These are phyloP conservation scores for Adelosebastes latens DNA, from an alignment of 2,797 vertebrate genomes.

Conservation along the genomic window DNA sequence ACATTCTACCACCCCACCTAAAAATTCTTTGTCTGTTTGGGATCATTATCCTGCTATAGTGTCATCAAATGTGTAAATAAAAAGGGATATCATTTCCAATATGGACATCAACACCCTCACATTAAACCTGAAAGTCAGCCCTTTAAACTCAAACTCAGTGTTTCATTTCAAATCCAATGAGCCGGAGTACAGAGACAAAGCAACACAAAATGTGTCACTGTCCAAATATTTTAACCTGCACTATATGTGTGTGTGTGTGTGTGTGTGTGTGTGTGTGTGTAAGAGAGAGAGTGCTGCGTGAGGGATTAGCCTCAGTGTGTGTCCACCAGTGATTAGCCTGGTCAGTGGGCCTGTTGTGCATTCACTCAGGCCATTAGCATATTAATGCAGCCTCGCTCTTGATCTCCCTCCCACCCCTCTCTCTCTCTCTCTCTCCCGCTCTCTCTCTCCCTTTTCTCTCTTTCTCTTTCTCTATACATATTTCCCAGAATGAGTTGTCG, in stretches of 20 bases:
- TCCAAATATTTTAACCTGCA: conserved; percentile 51
- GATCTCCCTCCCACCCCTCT: conserved; percentile 70
- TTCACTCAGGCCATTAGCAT: conserved; percentile 85
- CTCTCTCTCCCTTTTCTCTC: conserved; percentile 26
- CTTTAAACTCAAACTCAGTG: neutral
- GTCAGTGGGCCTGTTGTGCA: conserved; percentile 87
- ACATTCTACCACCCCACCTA: neutral
- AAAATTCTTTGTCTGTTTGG: neutral
- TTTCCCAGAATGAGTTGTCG: conserved; percentile 68
- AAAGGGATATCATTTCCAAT: neutral
- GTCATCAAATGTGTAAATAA: neutral
- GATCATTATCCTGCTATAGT: neutral
- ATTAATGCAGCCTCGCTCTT: conserved; percentile 83
- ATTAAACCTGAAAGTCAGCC: neutral
- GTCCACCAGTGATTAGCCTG: conserved; percentile 86
- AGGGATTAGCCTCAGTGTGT: conserved; percentile 84
- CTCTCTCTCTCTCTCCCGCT: conserved; percentile 38
- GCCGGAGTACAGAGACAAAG: conserved; percentile 11
- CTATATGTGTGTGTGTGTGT: conserved; percentile 16
- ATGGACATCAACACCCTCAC: neutral
- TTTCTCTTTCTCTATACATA: conserved; percentile 69
- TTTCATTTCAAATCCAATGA: conserved; percentile 13
- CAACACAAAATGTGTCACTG: conserved; percentile 27
- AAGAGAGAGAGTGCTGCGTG: conserved; percentile 36
- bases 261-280: conserved; percentile 13